phyloP scores from a whole-genome alignment of 2,888 invertebrate species.

The Caenorhabditis wallacei region DNA sequence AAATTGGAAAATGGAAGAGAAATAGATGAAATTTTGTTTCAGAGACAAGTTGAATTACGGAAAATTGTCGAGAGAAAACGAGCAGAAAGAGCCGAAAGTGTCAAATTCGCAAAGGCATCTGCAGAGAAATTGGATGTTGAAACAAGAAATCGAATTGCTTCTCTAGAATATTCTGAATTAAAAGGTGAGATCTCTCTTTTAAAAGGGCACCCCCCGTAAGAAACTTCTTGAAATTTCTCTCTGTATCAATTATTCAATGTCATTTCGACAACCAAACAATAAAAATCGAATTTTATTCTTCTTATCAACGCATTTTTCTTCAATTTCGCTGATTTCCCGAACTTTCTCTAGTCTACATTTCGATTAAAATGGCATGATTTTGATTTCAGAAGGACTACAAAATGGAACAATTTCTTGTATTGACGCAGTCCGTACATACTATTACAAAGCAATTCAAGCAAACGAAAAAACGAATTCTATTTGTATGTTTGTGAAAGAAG shows the following conservation, averaged over 20 bases:
- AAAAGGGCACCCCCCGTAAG: neutral
- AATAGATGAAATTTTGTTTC: neutral
- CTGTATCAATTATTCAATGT: slow-evolving; percentile 7
- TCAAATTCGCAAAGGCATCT: slow-evolving; percentile 64
- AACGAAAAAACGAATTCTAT: slow-evolving; percentile 77
- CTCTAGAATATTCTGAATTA: slow-evolving; percentile 61
- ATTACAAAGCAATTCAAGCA: slow-evolving; percentile 70
- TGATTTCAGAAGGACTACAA: slow-evolving; percentile 70
- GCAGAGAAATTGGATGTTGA: slow-evolving; percentile 58
- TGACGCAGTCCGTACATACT: slow-evolving; percentile 74
- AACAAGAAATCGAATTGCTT: slow-evolving; percentile 64
- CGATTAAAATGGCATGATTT: slow-evolving; percentile 50
- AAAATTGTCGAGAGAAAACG: slow-evolving; percentile 64
- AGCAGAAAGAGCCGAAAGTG: slow-evolving; percentile 68
- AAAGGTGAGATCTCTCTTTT: slow-evolving; percentile 60
- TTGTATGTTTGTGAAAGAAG: slow-evolving; percentile 77
- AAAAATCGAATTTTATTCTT: slow-evolving; percentile 13
- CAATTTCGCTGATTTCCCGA: slow-evolving; percentile 2
- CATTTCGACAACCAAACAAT: slow-evolving; percentile 23
- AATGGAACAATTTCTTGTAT: slow-evolving; percentile 67
- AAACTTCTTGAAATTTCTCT: neutral
- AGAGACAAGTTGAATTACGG: slow-evolving; percentile 68
- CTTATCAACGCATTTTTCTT: slow-evolving; percentile 1
- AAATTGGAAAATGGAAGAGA: neutral
- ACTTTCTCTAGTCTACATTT: slow-evolving; percentile 12